Conservation (phyloP, 2,888 invertebrate species). For the Amblyteles armatorius region DNA sequence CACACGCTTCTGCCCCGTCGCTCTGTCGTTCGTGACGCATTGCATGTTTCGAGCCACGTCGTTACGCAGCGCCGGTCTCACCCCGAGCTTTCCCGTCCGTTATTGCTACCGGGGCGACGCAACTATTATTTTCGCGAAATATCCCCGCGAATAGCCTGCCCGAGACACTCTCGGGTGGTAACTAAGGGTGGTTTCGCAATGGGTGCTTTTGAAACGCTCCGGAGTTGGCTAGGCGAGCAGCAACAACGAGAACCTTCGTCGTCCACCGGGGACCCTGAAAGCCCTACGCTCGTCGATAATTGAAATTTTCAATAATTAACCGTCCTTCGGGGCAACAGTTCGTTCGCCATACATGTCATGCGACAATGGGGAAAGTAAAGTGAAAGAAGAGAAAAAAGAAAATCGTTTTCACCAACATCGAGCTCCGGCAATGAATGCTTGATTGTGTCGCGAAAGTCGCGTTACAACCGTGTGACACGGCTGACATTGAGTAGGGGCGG, state of each 20-base stretch:
- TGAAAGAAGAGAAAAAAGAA: neutral
- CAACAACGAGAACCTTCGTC: neutral
- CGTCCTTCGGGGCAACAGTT: neutral
- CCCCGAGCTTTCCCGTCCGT: slow-evolving; percentile 31
- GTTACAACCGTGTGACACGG: neutral
- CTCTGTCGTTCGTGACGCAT: slow-evolving; percentile 66
- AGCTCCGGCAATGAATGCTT: slow-evolving; percentile 14
- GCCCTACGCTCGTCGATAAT: slow-evolving; percentile 42
- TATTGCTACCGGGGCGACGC: slow-evolving; percentile 51
- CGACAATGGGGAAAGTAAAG: neutral
- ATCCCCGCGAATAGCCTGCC: slow-evolving; percentile 10
- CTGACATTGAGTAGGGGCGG: slow-evolving; percentile 17
- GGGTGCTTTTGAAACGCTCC: slow-evolving; percentile 5
- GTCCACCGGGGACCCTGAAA: neutral
- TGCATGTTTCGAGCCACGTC: slow-evolving; percentile 64
- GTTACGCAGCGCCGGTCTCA: slow-evolving; percentile 63
- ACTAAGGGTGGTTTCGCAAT: neutral
- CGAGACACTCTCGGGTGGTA: neutral
- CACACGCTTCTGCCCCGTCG: slow-evolving; percentile 63
- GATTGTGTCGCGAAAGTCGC: slow-evolving; percentile 31
- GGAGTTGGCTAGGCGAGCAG: neutral
- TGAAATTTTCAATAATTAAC: slow-evolving; percentile 60
- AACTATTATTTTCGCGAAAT: slow-evolving; percentile 34
- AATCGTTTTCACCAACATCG: neutral
- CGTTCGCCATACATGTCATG: slow-evolving; percentile 6